A percentile compares a stretch with the other conserved stretches of the same genome.
These are phyloP conservation scores for Plemyria rubiginata DNA, from an alignment of 2,888 invertebrate species.

Conservation along the genomic window DNA sequence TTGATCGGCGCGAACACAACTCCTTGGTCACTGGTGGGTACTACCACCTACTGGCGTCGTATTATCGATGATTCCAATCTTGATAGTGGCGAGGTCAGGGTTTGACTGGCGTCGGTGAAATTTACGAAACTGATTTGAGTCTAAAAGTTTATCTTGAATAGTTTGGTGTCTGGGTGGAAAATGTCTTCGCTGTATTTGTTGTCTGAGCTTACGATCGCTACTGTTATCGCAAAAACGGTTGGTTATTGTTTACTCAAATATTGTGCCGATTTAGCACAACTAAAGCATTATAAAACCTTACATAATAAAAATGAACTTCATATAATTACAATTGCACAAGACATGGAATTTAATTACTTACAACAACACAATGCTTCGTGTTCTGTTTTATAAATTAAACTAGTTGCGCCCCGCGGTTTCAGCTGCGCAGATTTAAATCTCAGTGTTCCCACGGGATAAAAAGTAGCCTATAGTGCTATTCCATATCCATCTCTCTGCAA, in stretches of 20 bases:
- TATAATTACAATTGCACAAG: too few species aligned
- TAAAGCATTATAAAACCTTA: neutral
- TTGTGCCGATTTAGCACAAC: neutral
- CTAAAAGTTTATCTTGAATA: slow-evolving; percentile 37
- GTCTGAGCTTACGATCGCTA: slow-evolving; percentile 1
- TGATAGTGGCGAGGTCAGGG: slow-evolving; percentile 81
- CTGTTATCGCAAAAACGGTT: neutral
- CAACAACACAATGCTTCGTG: too few species aligned
- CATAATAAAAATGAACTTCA: too few species aligned
- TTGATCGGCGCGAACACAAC: slow-evolving; percentile 54
- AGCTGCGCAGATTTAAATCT: too few species aligned
- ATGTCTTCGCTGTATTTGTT: slow-evolving; percentile 8
- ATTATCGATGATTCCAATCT: slow-evolving; percentile 78
- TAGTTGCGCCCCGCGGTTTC: too few species aligned
- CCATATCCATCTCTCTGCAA: too few species aligned
- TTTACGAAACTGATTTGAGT: slow-evolving; percentile 44
- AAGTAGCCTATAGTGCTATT: too few species aligned
- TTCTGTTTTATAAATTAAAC: too few species aligned
- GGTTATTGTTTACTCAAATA: neutral
- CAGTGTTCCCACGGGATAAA: too few species aligned
- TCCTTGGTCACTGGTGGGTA: slow-evolving; percentile 71
- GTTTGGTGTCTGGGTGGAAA: slow-evolving; percentile 20
- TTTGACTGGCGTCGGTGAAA: slow-evolving; percentile 62
- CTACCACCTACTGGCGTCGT: slow-evolving; percentile 26
- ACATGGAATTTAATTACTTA: too few species aligned